Evolutionary conservation across 2,113 vertebrate genomes (phyloP), one percentile per base, ranked within the genome.

Genomic region (Microcebus tavaratra): DNA sequence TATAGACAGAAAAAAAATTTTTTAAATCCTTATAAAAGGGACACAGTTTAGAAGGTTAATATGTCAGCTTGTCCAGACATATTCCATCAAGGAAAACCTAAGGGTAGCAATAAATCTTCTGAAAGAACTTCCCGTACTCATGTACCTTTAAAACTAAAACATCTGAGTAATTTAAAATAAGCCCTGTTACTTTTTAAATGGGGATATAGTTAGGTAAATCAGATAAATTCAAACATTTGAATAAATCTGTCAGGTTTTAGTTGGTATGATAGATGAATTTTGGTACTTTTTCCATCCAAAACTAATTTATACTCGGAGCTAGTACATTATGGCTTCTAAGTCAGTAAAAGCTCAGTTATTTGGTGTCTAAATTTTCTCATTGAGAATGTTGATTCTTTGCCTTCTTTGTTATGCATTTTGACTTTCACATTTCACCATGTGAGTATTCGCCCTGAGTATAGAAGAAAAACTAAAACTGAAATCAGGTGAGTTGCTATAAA

Each of bases 131-230:
- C 75, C 82, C 91, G 78, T 36, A 89, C 27, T 96, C 48, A 45
- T 48, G 61, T 14, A 91, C 55, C 90, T 95, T 94, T 98, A 80
- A 92, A 93, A 97, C 82, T 98, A 80, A 92, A 93, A 97, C 82
- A 21, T 9, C 90, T 53, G 68, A 90, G 15, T 68, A 92, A 88
- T 92, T 72, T 76, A 83, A 93, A 86, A 67, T 75, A 34, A 73
- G 4, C 39, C 65, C 36, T 72, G 14, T 67, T 39, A 79, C 87
- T 72, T 88, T 93, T 70, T 76, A 96, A 91, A 76, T 91, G 75
- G 36, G 65, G 76, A 21, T 84, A 27, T 48, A 68, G 15, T 93
- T 80, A 94, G 79, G 42, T 75, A 95, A 63, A 48, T 73, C 72
- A 80, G 86, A 85, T 86, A 91, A 76, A 93, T 42, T 81, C 34